Base-by-base conservation (phyloP, 2,888 invertebrate genomes). In the Cheilosia variabilis region DNA sequence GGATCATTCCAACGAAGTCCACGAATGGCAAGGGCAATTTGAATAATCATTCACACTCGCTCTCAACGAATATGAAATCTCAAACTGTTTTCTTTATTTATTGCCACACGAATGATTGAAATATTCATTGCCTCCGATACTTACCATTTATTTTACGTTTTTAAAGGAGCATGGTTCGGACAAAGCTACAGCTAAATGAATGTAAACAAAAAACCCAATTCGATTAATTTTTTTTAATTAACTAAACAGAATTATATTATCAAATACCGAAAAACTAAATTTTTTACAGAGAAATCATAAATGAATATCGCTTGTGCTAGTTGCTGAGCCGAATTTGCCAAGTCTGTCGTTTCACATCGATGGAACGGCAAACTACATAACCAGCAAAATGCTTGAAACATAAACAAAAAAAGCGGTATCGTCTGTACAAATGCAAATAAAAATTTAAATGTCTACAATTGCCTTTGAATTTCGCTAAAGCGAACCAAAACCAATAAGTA, bases 381-480 rank as follows among this genome's bases (percentile, higher is more conserved):
- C 45, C 53, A 78, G 72, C 50, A n/a, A 60, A 68, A 76, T 66
- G 60, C 60, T 62, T 57, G 27, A 45, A 22, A 69, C 43, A 41
- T 50, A 17, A 45, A 43, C 43, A n/a, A 43, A n/a, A 47, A 53
- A 5, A 43, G 55, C 60, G 27, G 27, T 52, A 34, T 50, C 66
- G 68, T 83, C 79, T 73, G 57, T 84, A 63, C 73, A 84, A 84
- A 84, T 79, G 79, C 79, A 84, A 84, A 75, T 75, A 47, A 75
- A 79, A 79, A 37, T n/a, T 41, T 9, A 58, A 27, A 53, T 43
- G 52, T 76, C 71, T 58, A 53, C 63, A 55, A 76, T 45, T 52
- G 41, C 27, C 53, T 63, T 60, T 41, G 43, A 47, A 37, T 45
- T 71, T 65, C 2, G 22, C 34, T 22, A n/a, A 4, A n/a, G 53